Conservation (phyloP, 1,140 invertebrate species). For the Centruroides sculpturatus region DNA sequence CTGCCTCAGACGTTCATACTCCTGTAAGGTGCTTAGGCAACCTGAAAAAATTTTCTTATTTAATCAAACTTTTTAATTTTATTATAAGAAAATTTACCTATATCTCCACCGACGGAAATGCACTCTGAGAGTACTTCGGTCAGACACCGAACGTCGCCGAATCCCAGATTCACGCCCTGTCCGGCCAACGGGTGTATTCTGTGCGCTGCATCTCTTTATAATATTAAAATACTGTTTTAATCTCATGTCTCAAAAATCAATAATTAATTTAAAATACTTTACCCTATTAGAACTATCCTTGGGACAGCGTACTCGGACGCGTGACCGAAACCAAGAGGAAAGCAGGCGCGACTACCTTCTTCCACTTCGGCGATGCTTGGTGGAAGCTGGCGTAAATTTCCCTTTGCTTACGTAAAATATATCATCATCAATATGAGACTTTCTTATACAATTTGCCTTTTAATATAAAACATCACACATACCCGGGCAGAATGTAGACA, state of each 20-base stretch:
- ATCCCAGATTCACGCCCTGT: slow-evolving; percentile 93
- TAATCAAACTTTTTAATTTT: background rate
- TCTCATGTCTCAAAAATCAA: background rate
- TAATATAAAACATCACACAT: slow-evolving; percentile 15
- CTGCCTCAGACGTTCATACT: slow-evolving; percentile 75
- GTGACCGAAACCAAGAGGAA: slow-evolving; percentile 84
- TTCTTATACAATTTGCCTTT: slow-evolving; percentile 10
- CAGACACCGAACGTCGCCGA: slow-evolving; percentile 72
- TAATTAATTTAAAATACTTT: slow-evolving; percentile 17
- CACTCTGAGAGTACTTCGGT: slow-evolving; percentile 50
- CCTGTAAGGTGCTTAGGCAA: slow-evolving; percentile 46
- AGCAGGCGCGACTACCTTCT: slow-evolving; percentile 54
- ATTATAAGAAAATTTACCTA: slow-evolving; percentile 4
- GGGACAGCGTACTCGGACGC: slow-evolving; percentile 61
- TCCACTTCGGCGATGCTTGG: slow-evolving; percentile 54
- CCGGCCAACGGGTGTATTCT: slow-evolving; percentile 91
- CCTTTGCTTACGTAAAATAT: background rate
- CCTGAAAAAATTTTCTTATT: slow-evolving; percentile 24
- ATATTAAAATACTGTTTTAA: background rate
- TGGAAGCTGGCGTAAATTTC: slow-evolving; percentile 46
- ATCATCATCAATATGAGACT: slow-evolving; percentile 3
- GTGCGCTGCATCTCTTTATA: slow-evolving; percentile 70
- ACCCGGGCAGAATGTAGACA: slow-evolving; percentile 11
- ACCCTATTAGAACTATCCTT: slow-evolving; percentile 70
- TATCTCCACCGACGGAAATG: slow-evolving; percentile 49